Evolutionary conservation across 2,113 vertebrate species (phyloP).

Genomic region (Dasyornis broadbenti): DNA sequence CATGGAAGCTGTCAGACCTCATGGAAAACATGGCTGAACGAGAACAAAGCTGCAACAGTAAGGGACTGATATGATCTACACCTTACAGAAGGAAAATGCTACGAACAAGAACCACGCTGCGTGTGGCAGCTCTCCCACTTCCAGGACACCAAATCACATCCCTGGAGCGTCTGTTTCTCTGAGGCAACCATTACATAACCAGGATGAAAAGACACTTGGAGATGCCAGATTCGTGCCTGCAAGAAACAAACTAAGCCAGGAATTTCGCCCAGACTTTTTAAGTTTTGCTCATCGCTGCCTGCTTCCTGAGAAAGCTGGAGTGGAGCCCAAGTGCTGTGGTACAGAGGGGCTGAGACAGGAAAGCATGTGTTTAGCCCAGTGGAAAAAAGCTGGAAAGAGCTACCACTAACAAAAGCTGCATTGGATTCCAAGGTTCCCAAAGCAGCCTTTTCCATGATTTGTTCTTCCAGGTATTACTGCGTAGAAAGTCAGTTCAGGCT

Average conservation of each 20-base stretch:
- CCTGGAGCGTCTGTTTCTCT: neutral
- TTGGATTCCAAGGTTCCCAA: neutral
- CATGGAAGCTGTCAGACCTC: neutral
- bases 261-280: conserved; percentile 35
- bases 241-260: neutral
- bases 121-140: conserved; percentile 42
- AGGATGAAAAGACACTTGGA: neutral
- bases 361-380: conserved; percentile 22
- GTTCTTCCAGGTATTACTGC: neutral
- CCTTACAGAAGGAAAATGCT: neutral
- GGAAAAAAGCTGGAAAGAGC: neutral
- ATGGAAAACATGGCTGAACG: neutral
- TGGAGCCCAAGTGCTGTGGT: neutral
- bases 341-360: neutral
- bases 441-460: neutral
- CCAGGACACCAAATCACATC: neutral
- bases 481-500: neutral
- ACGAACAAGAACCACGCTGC: neutral
- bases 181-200: neutral
- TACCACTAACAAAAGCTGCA: neutral
- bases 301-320: neutral
- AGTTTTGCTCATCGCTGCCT: neutral
- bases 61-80: neutral
- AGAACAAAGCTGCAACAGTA: neutral
- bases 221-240: neutral